Conservation (phyloP, 1,140 invertebrate species). For the Monomorium pharaonis region DNA sequence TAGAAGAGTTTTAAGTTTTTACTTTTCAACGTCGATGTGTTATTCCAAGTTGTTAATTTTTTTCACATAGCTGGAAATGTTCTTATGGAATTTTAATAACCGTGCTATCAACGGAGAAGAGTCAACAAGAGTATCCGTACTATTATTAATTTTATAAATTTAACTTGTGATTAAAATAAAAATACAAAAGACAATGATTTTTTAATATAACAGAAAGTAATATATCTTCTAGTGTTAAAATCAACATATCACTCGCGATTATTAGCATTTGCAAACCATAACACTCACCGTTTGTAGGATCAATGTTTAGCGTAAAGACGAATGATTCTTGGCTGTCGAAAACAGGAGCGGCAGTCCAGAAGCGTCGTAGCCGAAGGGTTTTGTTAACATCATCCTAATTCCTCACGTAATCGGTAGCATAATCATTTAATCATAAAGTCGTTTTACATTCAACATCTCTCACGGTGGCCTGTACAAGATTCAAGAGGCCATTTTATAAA, state of each 20-base stretch:
- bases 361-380: conserved; percentile 60
- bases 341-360: conserved; percentile 33
- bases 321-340: conserved; percentile 26
- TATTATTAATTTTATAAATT: conserved; percentile 1
- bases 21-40: neutral
- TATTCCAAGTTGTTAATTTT: neutral
- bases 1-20: conserved; percentile 19
- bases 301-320: conserved; percentile 36
- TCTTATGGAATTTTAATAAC: neutral
- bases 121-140: neutral
- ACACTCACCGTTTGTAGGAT: conserved; percentile 39
- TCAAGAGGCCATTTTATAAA: conserved; percentile 43
- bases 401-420: conserved; percentile 34
- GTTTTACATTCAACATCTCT: conserved; percentile 32
- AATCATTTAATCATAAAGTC: conserved; percentile 52
- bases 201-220: neutral
- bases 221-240: conserved; percentile 45
- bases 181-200: neutral
- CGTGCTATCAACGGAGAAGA: neutral
- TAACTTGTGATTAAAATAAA: neutral
- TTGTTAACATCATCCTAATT: conserved; percentile 40
- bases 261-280: conserved; percentile 14
- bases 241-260: conserved; percentile 15
- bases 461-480: conserved; percentile 53
- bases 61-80: neutral